Percentiles rank a stretch among this genome's conserved stretches.
These are phyloP conservation scores for Tinea semifulvella DNA, from an alignment of 2,888 invertebrate species.

Conservation along the genomic window DNA sequence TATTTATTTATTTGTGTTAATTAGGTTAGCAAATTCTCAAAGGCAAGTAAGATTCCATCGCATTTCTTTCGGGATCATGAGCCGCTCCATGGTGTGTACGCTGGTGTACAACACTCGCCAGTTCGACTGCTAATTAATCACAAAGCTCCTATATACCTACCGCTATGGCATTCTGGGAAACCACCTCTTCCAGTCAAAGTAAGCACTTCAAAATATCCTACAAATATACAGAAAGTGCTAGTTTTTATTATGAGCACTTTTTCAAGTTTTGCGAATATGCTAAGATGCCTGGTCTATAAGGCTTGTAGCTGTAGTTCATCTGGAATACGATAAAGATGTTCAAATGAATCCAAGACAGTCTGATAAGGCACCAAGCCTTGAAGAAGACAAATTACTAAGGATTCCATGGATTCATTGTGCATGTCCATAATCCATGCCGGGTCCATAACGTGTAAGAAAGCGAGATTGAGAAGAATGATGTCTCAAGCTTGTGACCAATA, in stretches of 20 bases:
- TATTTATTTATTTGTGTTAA: slow-evolving; percentile 22
- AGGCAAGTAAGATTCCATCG: slow-evolving; percentile 64
- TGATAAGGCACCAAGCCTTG: too few relatives aligned
- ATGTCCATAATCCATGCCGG: too few relatives aligned
- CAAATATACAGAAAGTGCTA: not conserved
- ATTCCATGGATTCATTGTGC: too few relatives aligned
- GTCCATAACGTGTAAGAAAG: too few relatives aligned
- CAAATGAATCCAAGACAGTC: too few relatives aligned
- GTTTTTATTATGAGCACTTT: too few relatives aligned
- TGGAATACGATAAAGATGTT: too few relatives aligned
- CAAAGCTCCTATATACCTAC: slow-evolving; percentile 62
- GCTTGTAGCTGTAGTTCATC: too few relatives aligned
- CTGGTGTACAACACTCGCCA: slow-evolving; percentile 59
- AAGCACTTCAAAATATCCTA: slow-evolving; percentile 14
- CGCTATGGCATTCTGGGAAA: slow-evolving; percentile 58
- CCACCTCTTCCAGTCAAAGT: slow-evolving; percentile 64
- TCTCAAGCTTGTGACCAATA: too few relatives aligned
- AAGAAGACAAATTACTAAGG: too few relatives aligned
- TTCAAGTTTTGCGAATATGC: slow-evolving; percentile 18
- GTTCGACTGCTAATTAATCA: slow-evolving; percentile 63
- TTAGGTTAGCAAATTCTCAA: slow-evolving; percentile 71
- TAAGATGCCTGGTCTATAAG: not conserved
- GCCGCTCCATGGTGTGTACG: slow-evolving; percentile 56
- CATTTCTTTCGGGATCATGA: slow-evolving; percentile 63
- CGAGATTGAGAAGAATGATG: too few relatives aligned